Base-by-base conservation (phyloP, 2,797 vertebrate genomes). In the Podarcis lilfordi region DNA sequence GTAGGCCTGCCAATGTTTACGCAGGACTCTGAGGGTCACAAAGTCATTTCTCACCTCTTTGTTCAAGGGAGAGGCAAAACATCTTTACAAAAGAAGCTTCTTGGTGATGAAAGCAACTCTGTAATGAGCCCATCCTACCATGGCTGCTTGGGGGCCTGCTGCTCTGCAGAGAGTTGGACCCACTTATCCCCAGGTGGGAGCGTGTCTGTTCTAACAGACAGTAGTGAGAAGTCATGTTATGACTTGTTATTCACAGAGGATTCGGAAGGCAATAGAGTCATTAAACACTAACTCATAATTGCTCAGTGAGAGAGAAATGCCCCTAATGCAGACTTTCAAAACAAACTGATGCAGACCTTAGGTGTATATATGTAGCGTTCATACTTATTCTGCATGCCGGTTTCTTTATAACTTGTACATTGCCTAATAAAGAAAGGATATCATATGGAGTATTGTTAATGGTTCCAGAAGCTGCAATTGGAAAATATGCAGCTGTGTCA, bases 201-300 rank as follows among this genome's bases (percentile, higher is more conserved):
- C 11, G 1, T 32, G 13, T 19, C 43, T 89, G 64, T 6, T 9
- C 91, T 50, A 66, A 94, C 93, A 5, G 94, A 91, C 19, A 75
- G 85, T 5, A 89, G 90, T 15, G 85, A 84, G 1, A 84, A 96
- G 0, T 89, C 89, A 40, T 94, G 97, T 37, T 92, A 95, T 0
- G 94, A 98, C 69, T 86, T 96, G 86, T 96, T 99, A 43, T 99
- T 99, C 94, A 99, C 98, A 0, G 98, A 99, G 94, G 98, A 99
- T 92, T 98, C 98, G 0, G 96, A 99, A 92, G 99, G 98, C 90
- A 98, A 98, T 95, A 91, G 95, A 81, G 98, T 99, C 81, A 99
- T 99, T 40, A 99, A 97, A 93, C 98, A 99, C 91, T 97, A 95
- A 82, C 61, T 77, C 35, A 64, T 0, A 85, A 40, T 78, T 69